Conservation (phyloP, 2,113 vertebrate genomes). For the Passer montanus region DNA sequence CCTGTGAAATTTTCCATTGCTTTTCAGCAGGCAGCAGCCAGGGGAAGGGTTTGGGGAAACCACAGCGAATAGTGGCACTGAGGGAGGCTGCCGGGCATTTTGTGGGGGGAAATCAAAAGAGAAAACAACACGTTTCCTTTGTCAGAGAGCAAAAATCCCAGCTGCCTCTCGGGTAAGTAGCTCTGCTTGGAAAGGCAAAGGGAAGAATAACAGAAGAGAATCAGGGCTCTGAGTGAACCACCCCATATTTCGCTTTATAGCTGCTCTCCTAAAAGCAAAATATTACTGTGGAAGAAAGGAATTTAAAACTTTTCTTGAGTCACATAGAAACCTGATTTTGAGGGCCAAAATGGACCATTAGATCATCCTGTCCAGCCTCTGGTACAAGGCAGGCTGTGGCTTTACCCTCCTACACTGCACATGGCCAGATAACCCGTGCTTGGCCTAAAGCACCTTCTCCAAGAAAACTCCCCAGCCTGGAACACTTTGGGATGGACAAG, state of each 20-base stretch:
- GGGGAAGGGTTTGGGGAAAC: not conserved
- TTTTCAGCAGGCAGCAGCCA: not conserved
- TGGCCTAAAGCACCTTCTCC: not conserved
- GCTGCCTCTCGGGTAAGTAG: not conserved
- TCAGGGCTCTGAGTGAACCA: not conserved
- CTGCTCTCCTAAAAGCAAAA: not conserved
- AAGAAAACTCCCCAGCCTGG: not conserved
- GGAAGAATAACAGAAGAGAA: not conserved
- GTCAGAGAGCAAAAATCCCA: not conserved
- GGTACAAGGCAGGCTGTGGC: not conserved
- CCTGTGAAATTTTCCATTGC: constrained; percentile 8
- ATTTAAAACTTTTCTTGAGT: not conserved
- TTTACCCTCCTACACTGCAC: not conserved
- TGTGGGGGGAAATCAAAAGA: not conserved
- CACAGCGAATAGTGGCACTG: not conserved
- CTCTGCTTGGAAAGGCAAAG: not conserved
- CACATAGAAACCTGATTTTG: not conserved
- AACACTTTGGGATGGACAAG: not conserved
- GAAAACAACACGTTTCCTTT: not conserved
- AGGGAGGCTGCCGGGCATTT: not conserved
- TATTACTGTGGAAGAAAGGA: not conserved
- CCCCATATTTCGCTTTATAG: not conserved
- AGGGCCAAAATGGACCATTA: not conserved
- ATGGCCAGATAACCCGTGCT: not conserved
- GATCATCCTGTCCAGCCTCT: not conserved